Base-by-base conservation (phyloP, 2,888 invertebrate species). In the Mesorhabditis belari region DNA sequence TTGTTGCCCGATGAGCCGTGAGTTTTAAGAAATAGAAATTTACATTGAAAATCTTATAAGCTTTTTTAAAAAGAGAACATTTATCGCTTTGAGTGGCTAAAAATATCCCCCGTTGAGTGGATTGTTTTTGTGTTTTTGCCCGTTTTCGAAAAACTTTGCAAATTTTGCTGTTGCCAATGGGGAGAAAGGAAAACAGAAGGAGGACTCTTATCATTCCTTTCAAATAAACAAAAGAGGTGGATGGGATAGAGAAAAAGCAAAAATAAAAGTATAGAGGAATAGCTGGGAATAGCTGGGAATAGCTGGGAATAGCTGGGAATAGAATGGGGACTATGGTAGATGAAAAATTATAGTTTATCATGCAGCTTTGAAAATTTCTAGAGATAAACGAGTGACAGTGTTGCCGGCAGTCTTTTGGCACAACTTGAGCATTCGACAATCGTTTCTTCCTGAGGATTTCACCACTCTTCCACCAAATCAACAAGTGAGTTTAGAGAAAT, bases 341-440 rank as follows among this genome's bases (percentile, higher is more conserved):
- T 56, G 6, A 17, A 44, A 26, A 6, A 26, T 26, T 21, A 24
- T 55, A 55, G 17, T 17, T n/a, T n/a, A n/a, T n/a, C n/a, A n/a
- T 26, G 9, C 23, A 4, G 21, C 53, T 26, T 19, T 55, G 4
- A n/a, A 19, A n/a, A 12, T 9, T 50, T 65, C n/a, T 54, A 67
- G 65, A 29, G 63, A 60, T 3, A 62, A 63, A 24, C 71, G 72
- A 55, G 74, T 74, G 24, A 73, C 69, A 17, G 74, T 73, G 4
- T 62, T 74, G 12, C 74, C 74, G 17, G 65, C 74, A 6, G 59
- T 74, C 44, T 74, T 74, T 65, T 74, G 73, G 73, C 74, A 74
- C 65, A 73, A 74, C 53, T 62, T 74, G 44, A 69, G 70, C 5
- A 55, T 73, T 12, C 49, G 69, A 50, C 66, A 73, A 55, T 64